A percentile compares a stretch with the other conserved stretches of the same genome.
phyloP scores from a whole-genome alignment of 1,140 invertebrate species.

The Hydropsyche tenuis region DNA sequence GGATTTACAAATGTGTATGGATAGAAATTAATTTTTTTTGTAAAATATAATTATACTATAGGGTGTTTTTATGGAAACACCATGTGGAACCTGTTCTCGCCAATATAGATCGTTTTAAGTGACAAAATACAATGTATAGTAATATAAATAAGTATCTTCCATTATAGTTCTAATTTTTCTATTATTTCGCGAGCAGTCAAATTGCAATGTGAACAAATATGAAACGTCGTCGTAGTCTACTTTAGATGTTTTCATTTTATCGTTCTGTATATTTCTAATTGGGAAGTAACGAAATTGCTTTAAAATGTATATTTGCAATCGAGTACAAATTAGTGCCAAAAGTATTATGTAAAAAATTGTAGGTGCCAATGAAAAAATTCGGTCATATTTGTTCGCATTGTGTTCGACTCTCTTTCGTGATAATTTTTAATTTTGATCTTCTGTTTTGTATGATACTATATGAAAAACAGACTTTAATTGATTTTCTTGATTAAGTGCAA shows the following conservation, averaged over 20 bases:
- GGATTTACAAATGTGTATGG: constrained; percentile 27
- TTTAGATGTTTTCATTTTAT: constrained; percentile 14
- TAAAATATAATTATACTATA: constrained; percentile 19
- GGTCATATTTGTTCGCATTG: background rate
- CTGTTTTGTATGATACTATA: background rate
- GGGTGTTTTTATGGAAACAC: constrained; percentile 25
- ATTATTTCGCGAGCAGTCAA: background rate
- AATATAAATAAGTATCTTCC: constrained; percentile 13
- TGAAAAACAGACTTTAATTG: background rate
- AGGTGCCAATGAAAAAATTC: constrained; percentile 29
- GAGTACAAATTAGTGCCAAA: constrained; percentile 42
- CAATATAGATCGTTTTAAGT: constrained; percentile 39
- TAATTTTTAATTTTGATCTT: background rate
- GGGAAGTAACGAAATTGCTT: constrained; percentile 19
- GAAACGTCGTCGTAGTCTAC: background rate
- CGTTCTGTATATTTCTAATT: background rate
- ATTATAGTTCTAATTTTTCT: constrained; percentile 20
- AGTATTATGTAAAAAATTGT: constrained; percentile 38
- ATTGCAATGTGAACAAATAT: background rate
- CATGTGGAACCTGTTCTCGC: constrained; percentile 46
- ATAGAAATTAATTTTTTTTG: constrained; percentile 15
- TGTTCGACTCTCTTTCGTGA: too few relatives aligned
- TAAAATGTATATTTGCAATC: constrained; percentile 37
- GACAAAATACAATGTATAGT: constrained; percentile 32
- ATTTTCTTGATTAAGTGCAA: constrained; percentile 36